Percentiles rank a stretch among this genome's conserved stretches.
Evolutionary conservation across 2,113 vertebrate genomes (phyloP).

Genomic region (Heterotilapia buettikoferi): DNA sequence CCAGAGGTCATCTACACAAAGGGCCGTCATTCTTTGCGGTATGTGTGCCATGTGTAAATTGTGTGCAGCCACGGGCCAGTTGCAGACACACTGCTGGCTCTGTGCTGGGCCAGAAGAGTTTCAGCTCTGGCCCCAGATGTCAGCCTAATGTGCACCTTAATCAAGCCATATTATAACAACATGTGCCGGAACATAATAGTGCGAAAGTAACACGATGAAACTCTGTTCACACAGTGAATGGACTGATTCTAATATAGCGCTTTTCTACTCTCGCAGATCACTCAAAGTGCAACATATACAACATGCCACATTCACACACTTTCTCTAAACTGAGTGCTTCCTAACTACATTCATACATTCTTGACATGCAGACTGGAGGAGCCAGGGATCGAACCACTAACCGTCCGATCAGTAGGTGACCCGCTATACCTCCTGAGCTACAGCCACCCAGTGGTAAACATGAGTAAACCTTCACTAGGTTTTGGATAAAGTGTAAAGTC

Average conservation of each 20-base stretch:
- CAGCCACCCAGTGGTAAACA: neutral
- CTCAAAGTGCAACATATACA: neutral
- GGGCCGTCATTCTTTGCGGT: neutral
- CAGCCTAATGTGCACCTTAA: neutral
- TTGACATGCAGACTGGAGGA: neutral
- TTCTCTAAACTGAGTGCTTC: neutral
- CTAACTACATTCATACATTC: neutral
- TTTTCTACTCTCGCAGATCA: neutral
- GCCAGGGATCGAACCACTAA: neutral
- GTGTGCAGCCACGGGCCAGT: neutral
- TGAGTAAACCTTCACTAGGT: neutral
- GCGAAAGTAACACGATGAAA: neutral
- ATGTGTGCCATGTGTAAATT: neutral
- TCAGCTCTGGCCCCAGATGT: neutral
- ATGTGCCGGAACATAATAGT: neutral
- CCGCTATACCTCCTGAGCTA: neutral
- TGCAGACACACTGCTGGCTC: neutral
- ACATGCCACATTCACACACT: neutral
- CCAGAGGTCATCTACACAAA: neutral
- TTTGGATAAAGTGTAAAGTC: neutral
- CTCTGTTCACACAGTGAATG: neutral
- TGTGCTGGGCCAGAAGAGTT: neutral
- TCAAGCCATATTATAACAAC: neutral
- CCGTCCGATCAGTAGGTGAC: neutral
- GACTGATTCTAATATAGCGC: neutral